Evolutionary conservation across 2,113 vertebrate species (phyloP).

Genomic region (Odontesthes bonariensis): DNA sequence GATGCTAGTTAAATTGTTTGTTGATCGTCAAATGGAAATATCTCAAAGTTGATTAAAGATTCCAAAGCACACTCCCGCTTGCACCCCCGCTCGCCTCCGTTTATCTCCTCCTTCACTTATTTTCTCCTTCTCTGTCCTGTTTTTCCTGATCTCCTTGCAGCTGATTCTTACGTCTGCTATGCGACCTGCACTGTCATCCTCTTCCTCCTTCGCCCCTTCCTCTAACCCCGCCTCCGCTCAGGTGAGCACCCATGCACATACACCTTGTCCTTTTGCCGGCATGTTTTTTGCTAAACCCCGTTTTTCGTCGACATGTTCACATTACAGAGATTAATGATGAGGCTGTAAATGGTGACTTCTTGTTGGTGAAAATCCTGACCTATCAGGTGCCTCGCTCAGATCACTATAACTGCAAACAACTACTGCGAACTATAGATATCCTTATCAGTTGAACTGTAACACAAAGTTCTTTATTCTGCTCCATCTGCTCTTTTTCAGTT

Average conservation of each 20-base stretch:
- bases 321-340: too few relatives aligned
- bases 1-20: too few relatives aligned
- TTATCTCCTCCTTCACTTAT: slow-evolving; percentile 8
- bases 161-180: slow-evolving; percentile 84
- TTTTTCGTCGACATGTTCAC: neutral
- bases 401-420: too few relatives aligned
- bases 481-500: too few relatives aligned
- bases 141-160: slow-evolving; percentile 63
- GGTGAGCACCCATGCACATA: slow-evolving; percentile 69
- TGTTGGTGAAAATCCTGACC: too few relatives aligned
- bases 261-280: neutral
- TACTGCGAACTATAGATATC: too few relatives aligned
- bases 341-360: too few relatives aligned
- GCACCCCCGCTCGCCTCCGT: slow-evolving; percentile 11
- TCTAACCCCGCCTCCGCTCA: slow-evolving; percentile 77
- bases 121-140: slow-evolving; percentile 15
- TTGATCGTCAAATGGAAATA: too few relatives aligned
- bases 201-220: slow-evolving; percentile 65
- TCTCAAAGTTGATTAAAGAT: too few relatives aligned
- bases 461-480: too few relatives aligned
- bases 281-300: neutral
- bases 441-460: too few relatives aligned
- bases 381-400: too few relatives aligned
- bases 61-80: neutral
- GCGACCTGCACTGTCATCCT: slow-evolving; percentile 75